These are phyloP conservation scores for Drosophila testacea DNA, from an alignment of 2,888 invertebrate genomes.

Conservation along the genomic window DNA sequence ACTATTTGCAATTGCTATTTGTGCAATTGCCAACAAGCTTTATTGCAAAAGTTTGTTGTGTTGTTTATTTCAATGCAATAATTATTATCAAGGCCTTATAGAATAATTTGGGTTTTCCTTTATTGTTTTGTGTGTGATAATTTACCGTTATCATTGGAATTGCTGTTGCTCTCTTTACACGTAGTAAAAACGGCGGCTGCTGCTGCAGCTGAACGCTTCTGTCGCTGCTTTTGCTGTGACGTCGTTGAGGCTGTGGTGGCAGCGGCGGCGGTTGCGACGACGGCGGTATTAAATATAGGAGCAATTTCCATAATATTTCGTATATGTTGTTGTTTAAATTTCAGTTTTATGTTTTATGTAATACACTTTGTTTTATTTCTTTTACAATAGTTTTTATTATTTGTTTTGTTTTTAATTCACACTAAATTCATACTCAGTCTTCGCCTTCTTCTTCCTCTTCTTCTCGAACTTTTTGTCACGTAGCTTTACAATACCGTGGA, in stretches of 20 bases:
- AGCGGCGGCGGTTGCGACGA: conserved; percentile 60
- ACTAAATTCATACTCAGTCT: conserved; percentile 68
- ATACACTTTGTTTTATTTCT: conserved; percentile 55
- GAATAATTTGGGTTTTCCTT: background rate
- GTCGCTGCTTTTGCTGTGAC: conserved; percentile 43
- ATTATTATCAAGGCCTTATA: conserved; percentile 5
- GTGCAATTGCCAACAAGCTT: conserved; percentile 13
- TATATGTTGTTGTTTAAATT: conserved; percentile 32
- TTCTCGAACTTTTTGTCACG: conserved; percentile 62
- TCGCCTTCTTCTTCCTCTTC: conserved; percentile 35
- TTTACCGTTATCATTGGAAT: conserved; percentile 77
- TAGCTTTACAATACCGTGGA: conserved; percentile 69
- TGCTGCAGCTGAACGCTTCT: conserved; percentile 38
- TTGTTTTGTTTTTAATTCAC: conserved; percentile 47
- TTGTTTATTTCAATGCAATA: conserved; percentile 20
- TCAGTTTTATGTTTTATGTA: conserved; percentile 53
- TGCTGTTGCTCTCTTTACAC: conserved; percentile 29
- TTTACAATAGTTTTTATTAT: conserved; percentile 42
- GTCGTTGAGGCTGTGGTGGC: conserved; percentile 56
- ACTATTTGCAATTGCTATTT: background rate
- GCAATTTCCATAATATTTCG: conserved; percentile 74
- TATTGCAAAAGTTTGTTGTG: conserved; percentile 12
- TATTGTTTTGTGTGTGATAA: background rate
- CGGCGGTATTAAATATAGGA: conserved; percentile 66
- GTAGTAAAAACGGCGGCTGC: conserved; percentile 19